Percentiles rank a stretch among this genome's conserved stretches.
phyloP scores from a whole-genome alignment of 2,797 vertebrate species.

The Crax fasciolata region DNA sequence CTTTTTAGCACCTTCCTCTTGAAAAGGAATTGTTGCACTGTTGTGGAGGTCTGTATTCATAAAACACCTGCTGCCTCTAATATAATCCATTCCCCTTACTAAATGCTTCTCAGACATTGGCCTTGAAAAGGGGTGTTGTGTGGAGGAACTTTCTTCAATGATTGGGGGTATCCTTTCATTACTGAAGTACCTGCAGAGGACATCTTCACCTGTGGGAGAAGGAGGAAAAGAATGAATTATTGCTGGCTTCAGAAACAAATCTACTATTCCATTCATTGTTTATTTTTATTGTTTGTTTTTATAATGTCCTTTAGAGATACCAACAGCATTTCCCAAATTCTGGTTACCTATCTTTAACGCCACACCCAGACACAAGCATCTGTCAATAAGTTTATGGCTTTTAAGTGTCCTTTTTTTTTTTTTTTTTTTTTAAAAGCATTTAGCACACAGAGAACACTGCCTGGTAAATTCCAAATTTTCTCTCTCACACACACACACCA shows the following conservation, averaged over 20 bases:
- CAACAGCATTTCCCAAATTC: neutral
- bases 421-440: neutral
- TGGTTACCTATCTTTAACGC: neutral
- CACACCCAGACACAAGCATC: neutral
- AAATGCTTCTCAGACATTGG: slow-evolving; percentile 84
- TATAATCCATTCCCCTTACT: slow-evolving; percentile 91
- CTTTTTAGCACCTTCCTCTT: slow-evolving; percentile 87
- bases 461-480: neutral
- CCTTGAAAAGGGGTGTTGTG: slow-evolving; percentile 84
- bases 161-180: slow-evolving; percentile 93
- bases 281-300: neutral
- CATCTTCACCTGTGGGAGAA: slow-evolving; percentile 83
- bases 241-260: neutral
- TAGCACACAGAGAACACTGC: neutral
- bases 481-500: neutral
- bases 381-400: neutral
- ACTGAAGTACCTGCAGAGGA: slow-evolving; percentile 91
- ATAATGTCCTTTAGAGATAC: neutral
- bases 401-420: neutral
- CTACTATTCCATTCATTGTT: neutral
- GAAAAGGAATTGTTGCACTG: slow-evolving; percentile 92
- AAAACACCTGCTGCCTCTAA: slow-evolving; percentile 91
- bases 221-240: neutral
- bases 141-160: slow-evolving; percentile 86
- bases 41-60: slow-evolving; percentile 89